Conservation (phyloP, 2,113 vertebrate genomes). For the Hirundichthys speculiger region DNA sequence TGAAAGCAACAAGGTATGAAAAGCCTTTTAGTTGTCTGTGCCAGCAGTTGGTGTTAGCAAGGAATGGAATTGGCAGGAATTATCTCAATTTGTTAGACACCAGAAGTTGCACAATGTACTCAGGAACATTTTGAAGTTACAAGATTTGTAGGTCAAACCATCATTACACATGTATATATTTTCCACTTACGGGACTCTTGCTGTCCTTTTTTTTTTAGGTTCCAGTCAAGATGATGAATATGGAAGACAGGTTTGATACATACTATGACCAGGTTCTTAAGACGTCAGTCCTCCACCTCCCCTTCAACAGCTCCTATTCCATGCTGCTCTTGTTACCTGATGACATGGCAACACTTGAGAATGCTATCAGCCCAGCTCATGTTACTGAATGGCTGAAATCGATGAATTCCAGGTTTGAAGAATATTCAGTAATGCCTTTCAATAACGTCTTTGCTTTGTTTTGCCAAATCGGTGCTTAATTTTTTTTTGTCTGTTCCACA, state of each 20-base stretch:
- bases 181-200: neutral
- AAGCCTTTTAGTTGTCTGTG: no score
- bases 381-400: constrained; percentile 75
- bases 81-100: no score
- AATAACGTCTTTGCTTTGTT: neutral
- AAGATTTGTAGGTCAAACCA: neutral
- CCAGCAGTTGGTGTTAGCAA: no score
- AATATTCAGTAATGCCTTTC: neutral
- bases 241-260: neutral
- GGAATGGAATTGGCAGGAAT: no score
- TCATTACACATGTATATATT: neutral
- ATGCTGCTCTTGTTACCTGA: constrained; percentile 78
- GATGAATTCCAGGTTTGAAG: constrained; percentile 57
- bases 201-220: constrained; percentile 50
- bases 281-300: constrained; percentile 81
- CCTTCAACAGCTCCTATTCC: constrained; percentile 73
- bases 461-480: neutral
- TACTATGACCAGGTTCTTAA: constrained; percentile 79
- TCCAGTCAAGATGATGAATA: constrained; percentile 80
- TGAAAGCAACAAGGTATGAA: constrained; percentile 68
- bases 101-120: neutral
- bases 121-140: neutral
- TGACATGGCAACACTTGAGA: constrained; percentile 67
- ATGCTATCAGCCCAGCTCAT: constrained; percentile 39
- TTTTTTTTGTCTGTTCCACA: neutral